Evolutionary conservation across 92 coral and sea anemone genomes (phyloP).

Genomic region (Virgularia gustaviana): DNA sequence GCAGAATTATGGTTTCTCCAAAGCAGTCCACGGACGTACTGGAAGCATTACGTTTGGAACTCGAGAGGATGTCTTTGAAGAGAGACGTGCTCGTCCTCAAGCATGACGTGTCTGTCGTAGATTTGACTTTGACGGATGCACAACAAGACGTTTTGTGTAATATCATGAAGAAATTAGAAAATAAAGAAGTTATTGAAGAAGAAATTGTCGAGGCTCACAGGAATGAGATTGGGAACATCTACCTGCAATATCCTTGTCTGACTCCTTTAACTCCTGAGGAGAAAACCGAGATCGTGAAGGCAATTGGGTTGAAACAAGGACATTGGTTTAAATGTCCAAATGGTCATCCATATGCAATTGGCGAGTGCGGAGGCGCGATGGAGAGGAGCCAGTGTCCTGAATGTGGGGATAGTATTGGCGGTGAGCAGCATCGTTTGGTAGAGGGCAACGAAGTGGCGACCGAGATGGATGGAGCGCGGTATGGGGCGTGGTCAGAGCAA

Average conservation of each 20-base stretch:
- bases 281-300: constrained; percentile 63
- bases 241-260: constrained; percentile 40
- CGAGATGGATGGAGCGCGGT: constrained; percentile 77
- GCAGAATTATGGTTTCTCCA: constrained; percentile 29
- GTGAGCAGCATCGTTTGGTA: constrained; percentile 56
- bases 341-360: constrained; percentile 79
- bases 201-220: constrained; percentile 36
- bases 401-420: constrained; percentile 76
- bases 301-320: constrained; percentile 64
- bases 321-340: constrained; percentile 83
- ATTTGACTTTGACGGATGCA: constrained; percentile 20
- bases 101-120: constrained; percentile 27
- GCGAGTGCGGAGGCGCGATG: constrained; percentile 90
- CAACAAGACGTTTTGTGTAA: constrained; percentile 32
- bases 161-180: constrained; percentile 29
- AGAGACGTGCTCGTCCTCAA: constrained; percentile 51
- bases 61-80: constrained; percentile 63
- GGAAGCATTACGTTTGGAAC: constrained; percentile 59
- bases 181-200: constrained; percentile 48
- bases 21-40: constrained; percentile 44
- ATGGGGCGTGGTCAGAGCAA: constrained; percentile 93
- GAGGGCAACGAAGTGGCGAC: constrained; percentile 68
- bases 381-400: constrained; percentile 73
- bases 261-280: constrained; percentile 63
- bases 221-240: constrained; percentile 28